Evolutionary conservation across 2,113 vertebrate genomes (phyloP).

Genomic region (Gobiocypris rarus): DNA sequence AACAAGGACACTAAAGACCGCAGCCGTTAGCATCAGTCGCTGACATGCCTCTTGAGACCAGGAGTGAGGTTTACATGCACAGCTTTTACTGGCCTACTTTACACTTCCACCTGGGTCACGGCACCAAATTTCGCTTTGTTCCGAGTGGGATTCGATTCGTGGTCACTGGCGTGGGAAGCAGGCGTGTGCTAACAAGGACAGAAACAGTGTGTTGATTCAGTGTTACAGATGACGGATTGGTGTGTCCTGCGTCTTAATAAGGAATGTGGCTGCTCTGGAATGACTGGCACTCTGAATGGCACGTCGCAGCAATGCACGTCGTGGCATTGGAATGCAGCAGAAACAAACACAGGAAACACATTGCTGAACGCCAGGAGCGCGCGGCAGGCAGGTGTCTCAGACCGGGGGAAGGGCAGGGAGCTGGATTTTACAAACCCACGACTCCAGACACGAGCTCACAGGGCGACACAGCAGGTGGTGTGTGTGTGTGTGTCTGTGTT

Average conservation of each 20-base stretch:
- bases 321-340: no score
- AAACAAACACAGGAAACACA: no score
- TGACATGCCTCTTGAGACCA: no score
- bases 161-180: no score
- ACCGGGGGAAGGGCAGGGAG: no score
- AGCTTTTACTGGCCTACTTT: no score
- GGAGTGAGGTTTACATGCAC: no score
- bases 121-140: no score
- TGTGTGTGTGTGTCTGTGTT: slow-evolving; percentile 37
- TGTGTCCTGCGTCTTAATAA: slow-evolving; percentile 64
- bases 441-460: slow-evolving; percentile 75
- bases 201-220: background rate
- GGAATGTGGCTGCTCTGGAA: slow-evolving; percentile 64
- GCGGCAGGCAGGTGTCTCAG: background rate
- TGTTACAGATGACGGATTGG: background rate
- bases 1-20: no score
- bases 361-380: background rate
- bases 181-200: background rate
- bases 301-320: slow-evolving; percentile 58
- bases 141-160: no score
- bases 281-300: slow-evolving; percentile 61
- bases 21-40: no score
- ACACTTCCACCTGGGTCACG: no score
- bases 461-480: slow-evolving; percentile 26
- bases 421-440: slow-evolving; percentile 55